phyloP scores from a whole-genome alignment of 92 coral and sea anemone genomes.

The Palythoa caribaeorum region DNA sequence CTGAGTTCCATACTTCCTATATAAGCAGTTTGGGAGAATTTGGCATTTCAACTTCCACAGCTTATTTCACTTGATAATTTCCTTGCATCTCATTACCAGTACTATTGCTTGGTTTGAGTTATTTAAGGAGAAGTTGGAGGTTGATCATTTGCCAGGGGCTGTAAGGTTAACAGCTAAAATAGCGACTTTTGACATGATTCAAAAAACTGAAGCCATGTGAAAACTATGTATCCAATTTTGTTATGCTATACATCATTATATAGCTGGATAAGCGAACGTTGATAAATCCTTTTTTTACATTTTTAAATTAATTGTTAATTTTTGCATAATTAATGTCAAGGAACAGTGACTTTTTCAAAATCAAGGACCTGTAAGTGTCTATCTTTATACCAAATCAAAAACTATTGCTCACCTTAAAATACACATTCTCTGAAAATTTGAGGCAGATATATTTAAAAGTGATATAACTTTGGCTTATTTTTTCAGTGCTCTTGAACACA shows the following conservation, averaged over 20 bases:
- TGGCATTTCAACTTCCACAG: no score
- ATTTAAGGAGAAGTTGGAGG: no score
- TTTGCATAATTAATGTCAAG: neutral
- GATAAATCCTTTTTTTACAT: neutral
- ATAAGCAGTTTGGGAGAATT: no score
- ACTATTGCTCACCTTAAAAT: neutral
- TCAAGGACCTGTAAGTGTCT: neutral
- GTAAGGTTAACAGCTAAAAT: neutral
- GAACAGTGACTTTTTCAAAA: constrained; percentile 7
- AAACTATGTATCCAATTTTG: constrained; percentile 13
- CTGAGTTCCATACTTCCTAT: neutral
- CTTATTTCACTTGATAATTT: no score
- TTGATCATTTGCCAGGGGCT: no score
- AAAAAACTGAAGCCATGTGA: neutral
- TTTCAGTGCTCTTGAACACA: constrained; percentile 4
- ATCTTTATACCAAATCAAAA: neutral
- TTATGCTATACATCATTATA: constrained; percentile 5
- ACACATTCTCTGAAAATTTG: constrained; percentile 4
- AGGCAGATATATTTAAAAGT: neutral
- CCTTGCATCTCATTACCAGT: no score
- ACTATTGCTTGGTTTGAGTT: no score
- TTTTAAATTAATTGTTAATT: neutral
- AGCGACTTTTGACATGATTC: neutral
- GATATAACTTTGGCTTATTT: constrained; percentile 10
- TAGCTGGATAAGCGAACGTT: neutral